Evolutionary conservation across 2,888 invertebrate species (phyloP), one percentile per base, ranked within the genome.

Genomic region (Autographa pulchrina): DNA sequence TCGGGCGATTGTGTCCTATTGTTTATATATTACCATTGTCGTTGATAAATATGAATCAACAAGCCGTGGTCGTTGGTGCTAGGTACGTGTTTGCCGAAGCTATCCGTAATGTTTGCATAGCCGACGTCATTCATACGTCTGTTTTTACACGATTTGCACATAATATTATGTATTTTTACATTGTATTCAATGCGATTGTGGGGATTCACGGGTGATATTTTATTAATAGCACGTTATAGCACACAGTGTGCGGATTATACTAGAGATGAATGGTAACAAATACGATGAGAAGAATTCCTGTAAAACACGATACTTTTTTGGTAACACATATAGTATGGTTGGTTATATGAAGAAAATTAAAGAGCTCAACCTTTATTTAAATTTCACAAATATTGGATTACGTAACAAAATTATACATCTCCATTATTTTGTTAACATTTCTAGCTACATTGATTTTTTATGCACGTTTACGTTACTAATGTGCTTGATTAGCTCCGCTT

Each of bases 31-130:
- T 70, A 76, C 70, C 73, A 72, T 80, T 78, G 78, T 83, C 61
- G 59, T 68, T 71, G 54, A 72, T 75, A 70, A 61, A 72, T 82
- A 75, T 66, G 66, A 72, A 76, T 72, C 62, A 75, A 75, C 62
- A 72, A 70, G 69, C 72, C 14, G 72, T 62, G 41, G 48, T 56
- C 38, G 70, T 70, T 18, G 41, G 58, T 54, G 35, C 54, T 66
- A 35, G 63, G 67, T 48, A 48, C 62, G 58, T 78, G 71, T 83
- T 81, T 80, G 75, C 74, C 72, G 18, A 68, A 77, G 66, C 68
- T 80, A 77, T 78, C 72, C 73, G 74, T 68, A 68, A 56, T 79
- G 78, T 85, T 82, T 82, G 72, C 71, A 72, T 56, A 58, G 64
- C 61, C 66, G 64, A 81, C 77, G 77, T 79, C 81, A 78, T 72